Percentiles rank a stretch among this genome's conserved stretches.
phyloP scores from a whole-genome alignment of 2,113 vertebrate genomes.

The Chaetura pelagica region DNA sequence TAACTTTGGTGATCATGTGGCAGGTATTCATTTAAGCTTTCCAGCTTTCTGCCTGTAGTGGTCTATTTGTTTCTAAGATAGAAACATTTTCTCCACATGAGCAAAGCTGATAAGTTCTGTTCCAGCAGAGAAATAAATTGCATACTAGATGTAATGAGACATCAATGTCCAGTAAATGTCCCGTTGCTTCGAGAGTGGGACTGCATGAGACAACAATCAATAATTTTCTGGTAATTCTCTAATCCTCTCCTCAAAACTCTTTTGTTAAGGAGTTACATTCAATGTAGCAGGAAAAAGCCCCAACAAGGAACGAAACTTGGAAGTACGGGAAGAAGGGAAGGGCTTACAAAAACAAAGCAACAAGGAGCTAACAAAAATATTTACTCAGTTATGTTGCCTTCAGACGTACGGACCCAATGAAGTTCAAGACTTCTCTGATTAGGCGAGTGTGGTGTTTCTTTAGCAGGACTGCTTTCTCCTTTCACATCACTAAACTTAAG shows the following conservation, averaged over 20 bases:
- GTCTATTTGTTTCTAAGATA: conserved; percentile 75
- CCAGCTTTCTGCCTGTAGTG: conserved; percentile 68
- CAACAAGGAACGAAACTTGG: background rate
- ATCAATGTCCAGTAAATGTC: conserved; percentile 72
- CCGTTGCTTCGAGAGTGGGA: conserved; percentile 60
- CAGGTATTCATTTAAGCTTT: conserved; percentile 76
- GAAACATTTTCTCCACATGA: conserved; percentile 78
- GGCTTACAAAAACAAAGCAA: background rate
- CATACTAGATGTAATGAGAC: conserved; percentile 78
- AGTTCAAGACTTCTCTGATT: background rate
- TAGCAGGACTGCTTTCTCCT: background rate
- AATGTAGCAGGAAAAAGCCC: background rate
- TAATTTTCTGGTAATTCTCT: conserved; percentile 79
- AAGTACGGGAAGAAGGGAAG: background rate
- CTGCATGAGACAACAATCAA: conserved; percentile 44
- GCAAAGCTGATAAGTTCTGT: conserved; percentile 77
- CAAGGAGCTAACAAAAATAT: background rate
- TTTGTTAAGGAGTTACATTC: conserved; percentile 25
- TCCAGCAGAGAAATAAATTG: conserved; percentile 84
- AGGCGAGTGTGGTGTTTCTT: background rate
- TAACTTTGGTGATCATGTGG: conserved; percentile 24
- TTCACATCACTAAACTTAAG: accelerated
- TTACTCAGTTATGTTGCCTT: background rate
- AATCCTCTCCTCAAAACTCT: conserved; percentile 23
- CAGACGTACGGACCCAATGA: accelerated